Conservation (phyloP, 37 sponge, comb jelly and placozoan genomes). For the Haliclona indistincta region DNA sequence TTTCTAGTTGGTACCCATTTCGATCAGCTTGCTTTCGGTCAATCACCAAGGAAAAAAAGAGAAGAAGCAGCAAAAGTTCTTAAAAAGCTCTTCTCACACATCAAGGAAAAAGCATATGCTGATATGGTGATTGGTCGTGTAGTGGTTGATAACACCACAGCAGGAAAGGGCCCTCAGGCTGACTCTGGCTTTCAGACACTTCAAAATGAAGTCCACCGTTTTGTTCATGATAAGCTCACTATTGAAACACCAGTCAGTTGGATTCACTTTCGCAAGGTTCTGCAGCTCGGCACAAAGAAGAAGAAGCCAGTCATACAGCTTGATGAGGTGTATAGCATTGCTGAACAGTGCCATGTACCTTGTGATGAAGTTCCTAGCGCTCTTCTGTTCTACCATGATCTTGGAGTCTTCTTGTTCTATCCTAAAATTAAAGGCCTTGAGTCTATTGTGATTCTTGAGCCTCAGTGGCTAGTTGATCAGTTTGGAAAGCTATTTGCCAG, state of each 20-base stretch:
- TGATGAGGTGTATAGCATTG: constrained; percentile 13
- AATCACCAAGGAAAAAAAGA: no score
- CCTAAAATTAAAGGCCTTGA: constrained; percentile 11
- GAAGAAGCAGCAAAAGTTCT: not conserved
- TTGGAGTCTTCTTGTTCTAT: constrained; percentile 52
- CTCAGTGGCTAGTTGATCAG: constrained; percentile 45
- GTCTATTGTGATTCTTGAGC: constrained; percentile 30
- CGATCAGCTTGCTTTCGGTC: constrained; percentile 7
- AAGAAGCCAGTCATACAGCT: not conserved
- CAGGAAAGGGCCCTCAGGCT: constrained; percentile 39
- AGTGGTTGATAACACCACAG: constrained; percentile 58
- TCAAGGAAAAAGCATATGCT: constrained; percentile 15
- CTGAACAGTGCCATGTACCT: constrained; percentile 14
- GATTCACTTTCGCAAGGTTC: constrained; percentile 46
- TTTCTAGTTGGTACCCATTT: constrained; percentile 41
- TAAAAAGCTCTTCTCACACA: not conserved
- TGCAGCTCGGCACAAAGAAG: constrained; percentile 22
- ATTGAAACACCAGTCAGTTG: constrained; percentile 47
- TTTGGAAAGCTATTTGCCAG: constrained; percentile 22
- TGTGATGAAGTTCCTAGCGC: constrained; percentile 24
- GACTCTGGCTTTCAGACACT: constrained; percentile 26
- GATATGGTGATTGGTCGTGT: not conserved
- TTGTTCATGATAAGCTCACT: constrained; percentile 18
- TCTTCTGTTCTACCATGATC: constrained; percentile 60
- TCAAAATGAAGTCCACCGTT: constrained; percentile 3